phyloP scores from a whole-genome alignment of 2,888 invertebrate species.

The Phlogophora meticulosa region DNA sequence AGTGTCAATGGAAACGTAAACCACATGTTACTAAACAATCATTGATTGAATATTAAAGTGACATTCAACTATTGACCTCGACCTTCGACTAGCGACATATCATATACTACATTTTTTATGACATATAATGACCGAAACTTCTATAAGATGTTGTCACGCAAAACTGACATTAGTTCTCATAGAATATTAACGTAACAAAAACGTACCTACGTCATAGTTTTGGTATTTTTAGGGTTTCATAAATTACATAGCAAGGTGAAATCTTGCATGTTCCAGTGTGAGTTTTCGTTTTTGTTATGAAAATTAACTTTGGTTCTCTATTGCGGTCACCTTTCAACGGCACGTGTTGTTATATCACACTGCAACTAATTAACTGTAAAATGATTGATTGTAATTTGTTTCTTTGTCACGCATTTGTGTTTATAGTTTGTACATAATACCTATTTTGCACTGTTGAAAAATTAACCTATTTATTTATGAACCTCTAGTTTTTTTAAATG shows the following conservation, averaged over 20 bases:
- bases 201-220: constrained; percentile 9
- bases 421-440: background rate
- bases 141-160: constrained; percentile 48
- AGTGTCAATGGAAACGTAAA: constrained; percentile 24
- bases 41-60: constrained; percentile 28
- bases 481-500: background rate
- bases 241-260: constrained; percentile 29
- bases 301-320: constrained; percentile 9
- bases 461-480: background rate
- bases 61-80: constrained; percentile 47
- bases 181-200: constrained; percentile 10
- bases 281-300: constrained; percentile 4
- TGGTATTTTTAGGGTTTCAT: constrained; percentile 8
- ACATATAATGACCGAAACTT: constrained; percentile 18
- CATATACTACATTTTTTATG: constrained; percentile 24
- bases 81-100: constrained; percentile 39
- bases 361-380: constrained; percentile 27
- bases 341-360: constrained; percentile 17
- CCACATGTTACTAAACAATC: constrained; percentile 31
- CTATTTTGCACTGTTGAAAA: background rate
- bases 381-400: constrained; percentile 30
- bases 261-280: constrained; percentile 15
- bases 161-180: constrained; percentile 49
- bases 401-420: background rate
- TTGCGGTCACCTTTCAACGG: constrained; percentile 24